Percentiles rank a stretch among this genome's conserved stretches.
Conservation (phyloP, 2,113 vertebrate species). For the Mustela nigripes region DNA sequence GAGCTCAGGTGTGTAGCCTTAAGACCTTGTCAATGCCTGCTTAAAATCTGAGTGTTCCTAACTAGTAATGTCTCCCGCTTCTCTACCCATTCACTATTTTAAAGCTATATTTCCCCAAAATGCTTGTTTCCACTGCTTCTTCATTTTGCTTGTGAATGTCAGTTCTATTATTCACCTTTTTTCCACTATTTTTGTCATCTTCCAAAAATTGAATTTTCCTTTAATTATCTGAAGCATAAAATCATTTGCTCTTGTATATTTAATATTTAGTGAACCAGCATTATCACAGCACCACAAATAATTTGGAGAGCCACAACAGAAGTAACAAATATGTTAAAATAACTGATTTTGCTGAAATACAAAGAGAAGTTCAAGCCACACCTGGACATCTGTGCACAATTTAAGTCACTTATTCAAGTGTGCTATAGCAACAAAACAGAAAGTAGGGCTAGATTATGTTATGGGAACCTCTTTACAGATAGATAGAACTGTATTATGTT, state of each 20-base stretch:
- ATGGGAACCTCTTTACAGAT: not conserved
- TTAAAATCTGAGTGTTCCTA: not conserved
- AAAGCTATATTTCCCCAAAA: not conserved
- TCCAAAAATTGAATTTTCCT: constrained; percentile 61
- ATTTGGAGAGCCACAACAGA: constrained; percentile 29
- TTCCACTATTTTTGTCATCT: constrained; percentile 7
- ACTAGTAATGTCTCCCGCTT: not conserved
- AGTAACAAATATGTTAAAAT: constrained; percentile 58
- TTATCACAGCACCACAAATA: constrained; percentile 18
- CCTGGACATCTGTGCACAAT: constrained; percentile 40
- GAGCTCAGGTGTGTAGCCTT: not conserved
- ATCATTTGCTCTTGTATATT: constrained; percentile 38
- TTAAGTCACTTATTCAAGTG: constrained; percentile 30
- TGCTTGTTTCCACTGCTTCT: not conserved
- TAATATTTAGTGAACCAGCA: constrained; percentile 63
- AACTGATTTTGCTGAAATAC: constrained; percentile 46
- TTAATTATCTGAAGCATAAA: constrained; percentile 67
- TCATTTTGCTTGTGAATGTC: constrained; percentile 50
- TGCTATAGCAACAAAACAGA: not conserved
- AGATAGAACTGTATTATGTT: not conserved
- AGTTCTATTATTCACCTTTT: constrained; percentile 23
- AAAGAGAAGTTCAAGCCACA: constrained; percentile 60
- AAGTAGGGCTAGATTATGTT: not conserved
- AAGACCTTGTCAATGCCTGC: not conserved
- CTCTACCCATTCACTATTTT: not conserved